Conservation (phyloP, 2,113 vertebrate genomes). For the Coracopsis vasa region DNA sequence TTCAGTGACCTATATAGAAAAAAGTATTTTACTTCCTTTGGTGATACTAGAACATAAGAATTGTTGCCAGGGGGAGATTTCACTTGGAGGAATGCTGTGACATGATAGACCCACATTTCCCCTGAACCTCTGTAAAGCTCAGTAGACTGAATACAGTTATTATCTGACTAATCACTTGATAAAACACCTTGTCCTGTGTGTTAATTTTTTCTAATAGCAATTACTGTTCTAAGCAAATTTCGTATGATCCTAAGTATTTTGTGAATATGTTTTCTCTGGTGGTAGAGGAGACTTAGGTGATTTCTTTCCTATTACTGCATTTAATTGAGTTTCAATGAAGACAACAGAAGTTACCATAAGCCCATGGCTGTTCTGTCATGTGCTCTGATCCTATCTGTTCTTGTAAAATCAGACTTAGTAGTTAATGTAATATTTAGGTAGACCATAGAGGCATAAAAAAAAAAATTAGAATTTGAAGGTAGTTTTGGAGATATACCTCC, state of each 20-base stretch:
- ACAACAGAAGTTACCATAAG: not conserved
- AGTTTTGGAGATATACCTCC: not conserved
- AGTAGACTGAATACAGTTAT: not conserved
- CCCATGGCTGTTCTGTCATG: not conserved
- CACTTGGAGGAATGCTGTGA: not conserved
- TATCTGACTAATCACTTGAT: not conserved
- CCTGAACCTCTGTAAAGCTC: not conserved
- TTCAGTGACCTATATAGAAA: constrained; percentile 32
- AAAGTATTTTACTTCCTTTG: not conserved
- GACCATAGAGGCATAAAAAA: not conserved
- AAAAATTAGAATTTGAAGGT: not conserved
- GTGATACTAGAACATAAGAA: not conserved
- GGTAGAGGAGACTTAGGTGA: not conserved
- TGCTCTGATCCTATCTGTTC: not conserved
- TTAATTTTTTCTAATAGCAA: not conserved
- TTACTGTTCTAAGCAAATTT: not conserved
- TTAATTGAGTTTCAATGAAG: not conserved
- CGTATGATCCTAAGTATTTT: not conserved
- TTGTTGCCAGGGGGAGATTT: not conserved
- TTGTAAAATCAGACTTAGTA: not conserved
- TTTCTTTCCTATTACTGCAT: not conserved
- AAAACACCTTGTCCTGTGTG: not conserved
- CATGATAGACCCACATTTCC: not conserved
- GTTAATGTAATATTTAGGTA: not conserved
- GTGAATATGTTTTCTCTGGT: not conserved